Evolutionary conservation across 2,113 vertebrate genomes (phyloP), one percentile per base, ranked within the genome.

Genomic region (Gobio gobio): DNA sequence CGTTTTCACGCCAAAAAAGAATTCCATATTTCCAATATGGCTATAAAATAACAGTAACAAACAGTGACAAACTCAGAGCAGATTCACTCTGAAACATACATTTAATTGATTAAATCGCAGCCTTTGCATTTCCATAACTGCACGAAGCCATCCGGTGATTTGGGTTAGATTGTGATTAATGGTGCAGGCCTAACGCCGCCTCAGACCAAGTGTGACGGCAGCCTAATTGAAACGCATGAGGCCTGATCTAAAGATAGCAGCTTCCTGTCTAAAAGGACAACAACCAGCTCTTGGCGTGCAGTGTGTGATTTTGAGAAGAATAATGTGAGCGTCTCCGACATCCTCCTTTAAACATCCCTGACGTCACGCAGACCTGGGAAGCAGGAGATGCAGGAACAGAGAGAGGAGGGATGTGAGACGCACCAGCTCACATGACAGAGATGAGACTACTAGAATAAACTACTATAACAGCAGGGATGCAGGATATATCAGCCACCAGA

Each of bases 351-450:
- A 83, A 54, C 26, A 12, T 81, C 10, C 12, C 10, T 36, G n/a
- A 58, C 43, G 40, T 68, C 75, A 63, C n/a, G 10, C 10, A 13
- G 10, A 72, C 56, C 18, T 8, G 33, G 45, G 47, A 40, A 66
- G 81, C 24, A 33, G 73, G 26, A 22, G 26, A 56, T 49, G 26
- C 12, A 6, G 8, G 70, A 84, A n/a, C 4, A 70, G n/a, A 22
- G 33, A 24, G 77, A 59, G 33, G 14, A 78, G 26, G 22, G 78
- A 79, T 5, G 77, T 18, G 54, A 61, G 76, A 78, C 33, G 45
- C 56, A 77, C 47, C 74, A 29, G 49, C 74, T 78, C 54, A 43
- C 36, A 45, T 26, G 75, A 58, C 56, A 22, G 33, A 45, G 56
- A 78, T 2, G 76, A 78, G 54, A 78, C 29, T 22, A 12, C 26